Conservation (phyloP, 2,888 invertebrate species). For the Xestoiulus laeticollis region DNA sequence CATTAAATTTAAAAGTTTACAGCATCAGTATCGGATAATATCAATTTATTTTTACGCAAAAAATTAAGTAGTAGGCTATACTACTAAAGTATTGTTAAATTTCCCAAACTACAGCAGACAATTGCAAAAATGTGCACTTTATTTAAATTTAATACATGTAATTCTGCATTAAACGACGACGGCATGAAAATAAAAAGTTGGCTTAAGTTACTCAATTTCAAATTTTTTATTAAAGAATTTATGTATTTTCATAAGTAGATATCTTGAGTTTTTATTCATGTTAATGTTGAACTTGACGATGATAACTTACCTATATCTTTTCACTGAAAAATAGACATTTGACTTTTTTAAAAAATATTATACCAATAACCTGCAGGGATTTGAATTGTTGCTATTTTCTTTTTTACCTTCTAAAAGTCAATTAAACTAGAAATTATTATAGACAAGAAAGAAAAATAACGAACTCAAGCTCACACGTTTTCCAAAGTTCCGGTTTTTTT, state of each 20-base stretch:
- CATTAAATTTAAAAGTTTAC: too few species aligned
- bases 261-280: neutral
- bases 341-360: neutral
- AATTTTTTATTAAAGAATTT: neutral
- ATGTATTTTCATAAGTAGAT: neutral
- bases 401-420: conserved; percentile 36
- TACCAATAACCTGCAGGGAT: conserved; percentile 31
- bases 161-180: too few species aligned
- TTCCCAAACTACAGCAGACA: too few species aligned
- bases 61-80: too few species aligned
- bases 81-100: too few species aligned
- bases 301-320: neutral
- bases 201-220: neutral
- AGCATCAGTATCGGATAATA: too few species aligned
- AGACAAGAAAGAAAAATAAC: conserved; percentile 38
- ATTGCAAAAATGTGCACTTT: too few species aligned
- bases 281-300: conserved; percentile 8
- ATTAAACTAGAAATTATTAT: conserved; percentile 31
- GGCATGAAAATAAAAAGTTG: too few species aligned
- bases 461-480: neutral
- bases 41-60: too few species aligned
- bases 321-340: conserved; percentile 10
- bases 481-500: neutral
- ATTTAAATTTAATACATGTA: too few species aligned
- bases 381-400: conserved; percentile 22